Percentiles rank a stretch among this genome's conserved stretches.
Evolutionary conservation across 2,888 invertebrate species (phyloP).

Genomic region (Drosophila mulleri): DNA sequence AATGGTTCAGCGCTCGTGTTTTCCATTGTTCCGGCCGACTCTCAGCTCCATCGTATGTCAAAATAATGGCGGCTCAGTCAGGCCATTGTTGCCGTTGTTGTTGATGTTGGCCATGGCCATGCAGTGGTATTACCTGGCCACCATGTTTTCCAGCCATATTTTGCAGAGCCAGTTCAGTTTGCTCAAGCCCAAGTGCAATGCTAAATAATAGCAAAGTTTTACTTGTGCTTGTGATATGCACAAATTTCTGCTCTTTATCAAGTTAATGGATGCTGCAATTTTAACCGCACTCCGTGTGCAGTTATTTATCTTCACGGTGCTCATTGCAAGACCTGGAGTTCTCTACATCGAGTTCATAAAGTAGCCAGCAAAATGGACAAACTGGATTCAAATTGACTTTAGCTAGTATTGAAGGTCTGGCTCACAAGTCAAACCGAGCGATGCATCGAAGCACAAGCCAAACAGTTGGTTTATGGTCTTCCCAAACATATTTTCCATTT

Average conservation of each 20-base stretch:
- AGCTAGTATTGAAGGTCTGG: not conserved
- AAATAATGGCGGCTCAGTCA: slow-evolving; percentile 66
- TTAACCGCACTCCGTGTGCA: not conserved
- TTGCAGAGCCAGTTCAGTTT: slow-evolving; percentile 19
- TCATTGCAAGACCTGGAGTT: not conserved
- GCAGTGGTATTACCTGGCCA: slow-evolving; percentile 38
- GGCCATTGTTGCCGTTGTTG: slow-evolving; percentile 51
- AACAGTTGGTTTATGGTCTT: not conserved
- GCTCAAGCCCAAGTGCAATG: slow-evolving; percentile 36
- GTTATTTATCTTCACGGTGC: not conserved
- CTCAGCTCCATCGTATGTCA: slow-evolving; percentile 68
- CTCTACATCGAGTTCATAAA: not conserved
- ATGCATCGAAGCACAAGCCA: not conserved
- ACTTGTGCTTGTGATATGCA: slow-evolving; percentile 25
- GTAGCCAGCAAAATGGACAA: not conserved
- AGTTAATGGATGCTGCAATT: slow-evolving; percentile 31
- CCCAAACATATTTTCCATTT: not conserved
- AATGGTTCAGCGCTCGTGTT: slow-evolving; percentile 51
- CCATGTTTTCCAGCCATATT: slow-evolving; percentile 27
- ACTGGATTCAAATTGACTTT: not conserved
- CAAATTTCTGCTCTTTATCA: slow-evolving; percentile 33
- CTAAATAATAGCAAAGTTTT: slow-evolving; percentile 35
- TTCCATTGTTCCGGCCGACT: slow-evolving; percentile 53
- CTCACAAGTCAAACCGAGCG: not conserved
- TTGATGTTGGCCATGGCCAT: slow-evolving; percentile 32